Evolutionary conservation across 2,797 vertebrate genomes (phyloP).

Genomic region (Thamnophis elegans): DNA sequence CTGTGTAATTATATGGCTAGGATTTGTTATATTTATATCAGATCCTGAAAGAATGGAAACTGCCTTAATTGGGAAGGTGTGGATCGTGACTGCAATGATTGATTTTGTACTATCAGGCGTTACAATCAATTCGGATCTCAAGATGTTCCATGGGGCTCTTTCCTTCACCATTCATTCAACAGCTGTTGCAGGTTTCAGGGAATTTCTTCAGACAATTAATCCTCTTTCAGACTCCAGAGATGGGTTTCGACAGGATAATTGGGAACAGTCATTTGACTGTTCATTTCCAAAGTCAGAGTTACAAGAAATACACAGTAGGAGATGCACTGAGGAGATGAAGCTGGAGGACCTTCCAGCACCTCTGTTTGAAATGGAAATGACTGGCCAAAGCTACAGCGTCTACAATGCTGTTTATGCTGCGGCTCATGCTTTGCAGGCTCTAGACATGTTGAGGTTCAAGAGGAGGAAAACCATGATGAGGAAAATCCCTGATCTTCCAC

Average conservation of each 20-base stretch:
- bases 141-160: neutral
- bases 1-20: too few relatives aligned
- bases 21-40: too few relatives aligned
- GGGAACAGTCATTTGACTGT: too few relatives aligned
- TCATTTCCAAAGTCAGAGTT: too few relatives aligned
- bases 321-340: neutral
- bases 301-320: fast-evolving
- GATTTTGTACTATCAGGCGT: neutral
- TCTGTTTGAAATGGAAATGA: neutral
- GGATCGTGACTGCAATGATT: neutral
- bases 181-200: neutral
- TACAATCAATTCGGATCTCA: neutral
- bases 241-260: too few relatives aligned
- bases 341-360: neutral
- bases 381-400: neutral
- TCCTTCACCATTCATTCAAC: neutral
- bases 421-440: neutral
- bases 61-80: neutral
- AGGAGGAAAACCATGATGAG: neutral
- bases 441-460: neutral
- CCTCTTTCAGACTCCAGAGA: neutral
- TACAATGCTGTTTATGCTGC: neutral
- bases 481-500: neutral
- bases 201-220: neutral
- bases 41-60: too few relatives aligned